phyloP scores from a whole-genome alignment of 2,888 invertebrate genomes.

The Eupithecia dodoneata region DNA sequence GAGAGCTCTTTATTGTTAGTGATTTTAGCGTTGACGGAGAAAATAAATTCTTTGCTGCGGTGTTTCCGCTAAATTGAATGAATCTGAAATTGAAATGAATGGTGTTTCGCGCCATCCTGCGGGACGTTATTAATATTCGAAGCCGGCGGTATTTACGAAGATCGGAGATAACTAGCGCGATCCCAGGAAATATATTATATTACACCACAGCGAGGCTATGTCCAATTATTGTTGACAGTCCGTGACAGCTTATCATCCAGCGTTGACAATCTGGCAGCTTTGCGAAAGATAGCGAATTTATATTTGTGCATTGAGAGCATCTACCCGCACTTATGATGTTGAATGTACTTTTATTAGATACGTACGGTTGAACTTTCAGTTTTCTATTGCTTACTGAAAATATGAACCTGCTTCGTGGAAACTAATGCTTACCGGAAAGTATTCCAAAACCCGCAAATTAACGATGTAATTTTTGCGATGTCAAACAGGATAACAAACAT shows the following conservation, averaged over 20 bases:
- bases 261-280: neutral
- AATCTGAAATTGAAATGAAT: conserved; percentile 26
- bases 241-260: neutral
- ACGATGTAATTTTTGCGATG: neutral
- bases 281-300: neutral
- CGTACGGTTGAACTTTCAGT: neutral
- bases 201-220: conserved; percentile 6
- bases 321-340: neutral
- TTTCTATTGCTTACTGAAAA: neutral
- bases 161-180: conserved; percentile 4
- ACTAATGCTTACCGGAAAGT: too few relatives aligned
- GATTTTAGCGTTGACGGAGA: conserved; percentile 34
- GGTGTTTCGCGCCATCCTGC: conserved; percentile 4
- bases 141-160: neutral
- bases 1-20: conserved; percentile 37
- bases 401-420: too few relatives aligned
- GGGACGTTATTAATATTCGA: conserved; percentile 10
- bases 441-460: neutral
- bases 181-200: neutral
- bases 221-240: conserved; percentile 12
- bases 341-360: neutral
- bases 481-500: neutral
- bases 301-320: neutral
- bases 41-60: conserved; percentile 30
- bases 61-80: conserved; percentile 20